phyloP scores from a whole-genome alignment of 2,113 vertebrate genomes.

The Paracanthobrama guichenoti region DNA sequence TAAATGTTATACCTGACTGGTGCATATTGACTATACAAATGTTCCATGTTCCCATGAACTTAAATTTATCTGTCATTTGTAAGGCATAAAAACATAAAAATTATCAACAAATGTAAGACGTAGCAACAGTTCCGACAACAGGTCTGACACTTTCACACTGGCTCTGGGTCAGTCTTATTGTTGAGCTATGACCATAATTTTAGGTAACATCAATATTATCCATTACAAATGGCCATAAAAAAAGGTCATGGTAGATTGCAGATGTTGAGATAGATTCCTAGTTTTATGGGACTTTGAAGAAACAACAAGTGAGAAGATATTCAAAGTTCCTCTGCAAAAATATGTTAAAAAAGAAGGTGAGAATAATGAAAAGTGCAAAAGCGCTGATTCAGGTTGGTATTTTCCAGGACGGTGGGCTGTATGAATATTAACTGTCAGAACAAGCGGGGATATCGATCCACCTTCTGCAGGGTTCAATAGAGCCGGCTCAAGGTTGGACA shows the following conservation, averaged over 20 bases:
- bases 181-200: background rate
- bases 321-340: background rate
- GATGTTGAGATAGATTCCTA: background rate
- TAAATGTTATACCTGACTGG: too few species aligned
- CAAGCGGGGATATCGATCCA: constrained; percentile 27
- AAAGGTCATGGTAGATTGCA: background rate
- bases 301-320: background rate
- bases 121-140: too few species aligned
- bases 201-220: background rate
- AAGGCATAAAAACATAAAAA: background rate
- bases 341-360: constrained; percentile 10
- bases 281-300: background rate
- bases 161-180: background rate
- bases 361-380: constrained; percentile 7
- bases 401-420: constrained; percentile 24
- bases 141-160: background rate
- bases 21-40: background rate
- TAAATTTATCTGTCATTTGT: too few species aligned
- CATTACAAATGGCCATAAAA: background rate
- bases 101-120: background rate
- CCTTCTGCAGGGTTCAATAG: constrained; percentile 37
- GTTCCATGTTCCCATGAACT: background rate
- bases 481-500: constrained; percentile 42
- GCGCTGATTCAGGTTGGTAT: constrained; percentile 29
- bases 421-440: constrained; percentile 46